Conservation (phyloP, 2,888 invertebrate species). For the Griposia aprilina region DNA sequence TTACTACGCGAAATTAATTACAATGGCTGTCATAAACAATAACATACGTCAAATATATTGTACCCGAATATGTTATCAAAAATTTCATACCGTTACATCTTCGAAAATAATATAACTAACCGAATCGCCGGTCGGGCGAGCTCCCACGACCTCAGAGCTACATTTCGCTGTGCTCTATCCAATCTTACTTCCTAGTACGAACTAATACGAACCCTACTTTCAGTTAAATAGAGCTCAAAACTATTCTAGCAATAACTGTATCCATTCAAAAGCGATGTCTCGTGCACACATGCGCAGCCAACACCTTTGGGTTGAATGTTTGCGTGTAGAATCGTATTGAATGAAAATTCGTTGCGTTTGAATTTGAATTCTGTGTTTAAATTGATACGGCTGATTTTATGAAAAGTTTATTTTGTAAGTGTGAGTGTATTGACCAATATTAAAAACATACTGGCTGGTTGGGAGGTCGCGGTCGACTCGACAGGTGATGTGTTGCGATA, state of each 20-base stretch:
- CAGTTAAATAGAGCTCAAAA: constrained; percentile 70
- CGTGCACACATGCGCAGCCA: constrained; percentile 81
- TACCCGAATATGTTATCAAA: constrained; percentile 82
- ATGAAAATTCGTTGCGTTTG: constrained; percentile 67
- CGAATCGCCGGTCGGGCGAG: constrained; percentile 81
- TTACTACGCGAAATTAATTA: constrained; percentile 58
- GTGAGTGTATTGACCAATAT: constrained; percentile 88
- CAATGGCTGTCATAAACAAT: constrained; percentile 65
- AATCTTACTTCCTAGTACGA: constrained; percentile 87
- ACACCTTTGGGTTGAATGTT: constrained; percentile 78
- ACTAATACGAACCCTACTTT: constrained; percentile 72
- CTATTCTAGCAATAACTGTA: constrained; percentile 69
- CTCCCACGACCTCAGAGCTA: constrained; percentile 89
- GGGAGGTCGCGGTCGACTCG: constrained; percentile 86
- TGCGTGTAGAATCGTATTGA: constrained; percentile 74
- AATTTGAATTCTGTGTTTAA: constrained; percentile 68
- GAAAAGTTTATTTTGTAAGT: constrained; percentile 57
- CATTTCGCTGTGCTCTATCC: constrained; percentile 88
- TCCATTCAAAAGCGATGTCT: constrained; percentile 86
- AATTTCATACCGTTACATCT: constrained; percentile 83
- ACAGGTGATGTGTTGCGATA: constrained; percentile 86
- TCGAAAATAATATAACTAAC: constrained; percentile 85
- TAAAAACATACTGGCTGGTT: constrained; percentile 83
- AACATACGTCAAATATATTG: constrained; percentile 68
- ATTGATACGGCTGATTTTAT: constrained; percentile 71